Evolutionary conservation across 2,113 vertebrate genomes (phyloP), one percentile per base, ranked within the genome.

Genomic region (Sebastes fasciatus): DNA sequence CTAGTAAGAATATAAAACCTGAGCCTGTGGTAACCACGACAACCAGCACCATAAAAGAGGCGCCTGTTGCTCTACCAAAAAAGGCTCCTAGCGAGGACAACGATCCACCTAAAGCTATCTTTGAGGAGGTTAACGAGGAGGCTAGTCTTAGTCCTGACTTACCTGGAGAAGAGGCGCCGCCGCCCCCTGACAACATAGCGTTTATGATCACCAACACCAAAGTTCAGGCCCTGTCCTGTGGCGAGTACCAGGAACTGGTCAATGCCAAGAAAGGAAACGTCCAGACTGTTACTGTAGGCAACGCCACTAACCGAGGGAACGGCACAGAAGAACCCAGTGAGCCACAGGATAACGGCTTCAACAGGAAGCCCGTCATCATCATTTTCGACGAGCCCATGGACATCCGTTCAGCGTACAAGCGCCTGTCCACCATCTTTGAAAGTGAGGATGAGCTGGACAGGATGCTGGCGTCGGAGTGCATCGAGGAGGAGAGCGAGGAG

Each of bases 331-430:
- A 87, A 78, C 58, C 88, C 23, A 8, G 21, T 1, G 17, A 1
- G 3, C 77, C 83, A 0, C 95, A 92, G 51, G 95, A 94, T 8
- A 93, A 90, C 4, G 74, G 91, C 76, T 95, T 96, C 45, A 96
- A 97, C 92, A 98, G 97, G 88, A 99, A 98, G 58, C 99, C 98
- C 0, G 97, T 99, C 71, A 98, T 99, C 86, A 99, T 99, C 23
- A 98, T 99, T 81, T 99, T 99, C 67, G 97, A 99, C 4, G 97
- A 99, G 67, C 99, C 99, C 0, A 99, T 99, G 98, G 99, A 99
- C 91, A 99, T 99, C 89, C 95, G 96, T 42, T 97, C 97, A 9
- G 98, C 98, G 0, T 99, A 99, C 88, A 99, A 99, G 83, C 96
- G 99, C 11, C 96, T 99, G 60, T 99, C 99, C 13, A 99, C 98